A percentile compares a stretch with the other conserved stretches of the same genome.
phyloP scores from a whole-genome alignment of 2,113 vertebrate genomes.

The Pipra filicauda region DNA sequence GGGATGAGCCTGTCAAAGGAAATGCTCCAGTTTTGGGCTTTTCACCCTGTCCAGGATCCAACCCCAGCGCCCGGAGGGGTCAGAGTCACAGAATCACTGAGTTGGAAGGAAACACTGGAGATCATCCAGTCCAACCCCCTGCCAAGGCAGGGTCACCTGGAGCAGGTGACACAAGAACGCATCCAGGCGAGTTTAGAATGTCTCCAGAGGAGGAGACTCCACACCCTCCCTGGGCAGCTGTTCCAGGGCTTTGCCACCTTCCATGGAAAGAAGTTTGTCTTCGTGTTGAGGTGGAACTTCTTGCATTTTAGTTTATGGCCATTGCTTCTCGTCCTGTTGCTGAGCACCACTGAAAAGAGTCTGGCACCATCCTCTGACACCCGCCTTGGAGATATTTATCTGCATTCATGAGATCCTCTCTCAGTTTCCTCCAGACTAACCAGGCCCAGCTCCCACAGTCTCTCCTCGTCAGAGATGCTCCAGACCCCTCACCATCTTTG shows the following conservation, averaged over 20 bases:
- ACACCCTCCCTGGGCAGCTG: background rate
- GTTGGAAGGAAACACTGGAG: background rate
- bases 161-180: background rate
- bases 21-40: background rate
- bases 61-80: rapidly evolving
- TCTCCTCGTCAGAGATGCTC: background rate
- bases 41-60: background rate
- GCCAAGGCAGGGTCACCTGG: background rate
- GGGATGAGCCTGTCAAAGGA: background rate
- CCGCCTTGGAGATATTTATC: background rate
- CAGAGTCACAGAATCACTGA: background rate
- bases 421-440: background rate
- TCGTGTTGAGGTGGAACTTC: background rate
- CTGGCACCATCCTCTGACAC: background rate
- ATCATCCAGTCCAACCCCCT: background rate
- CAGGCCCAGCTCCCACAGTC: background rate
- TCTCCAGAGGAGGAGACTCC: background rate
- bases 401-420: background rate
- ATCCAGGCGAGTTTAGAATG: background rate
- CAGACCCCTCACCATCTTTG: background rate
- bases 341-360: background rate
- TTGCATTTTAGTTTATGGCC: background rate
- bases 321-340: rapidly evolving
- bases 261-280: background rate
- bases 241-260: background rate